Evolutionary conservation across 2,888 invertebrate species (phyloP), one percentile per base, ranked within the genome.

Genomic region (Ichneumoninae sp.): DNA sequence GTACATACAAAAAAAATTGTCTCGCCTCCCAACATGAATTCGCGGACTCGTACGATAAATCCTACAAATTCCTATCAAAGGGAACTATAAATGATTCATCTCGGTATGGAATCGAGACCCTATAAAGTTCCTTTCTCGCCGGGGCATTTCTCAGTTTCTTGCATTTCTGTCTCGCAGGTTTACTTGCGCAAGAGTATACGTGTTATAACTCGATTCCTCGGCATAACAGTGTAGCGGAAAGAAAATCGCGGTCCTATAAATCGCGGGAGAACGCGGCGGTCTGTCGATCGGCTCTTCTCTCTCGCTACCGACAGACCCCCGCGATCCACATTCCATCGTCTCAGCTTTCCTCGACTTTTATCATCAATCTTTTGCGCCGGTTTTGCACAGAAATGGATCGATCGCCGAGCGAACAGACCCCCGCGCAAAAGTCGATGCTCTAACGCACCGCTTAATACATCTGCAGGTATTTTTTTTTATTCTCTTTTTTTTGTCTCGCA

Each of bases 71-170:
- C 60, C 68, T 50, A 68, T 62, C 16, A 30, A 50, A 70, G 33
- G 44, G 47, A 71, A 22, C 7, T 44, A 80, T 80, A 72, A 80
- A 80, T 80, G 80, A 68, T 82, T 82, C 77, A 71, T 82, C 65
- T 26, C 19, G 47, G n/a, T 57, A 78, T 62, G 22, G 26, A 71
- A 82, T 77, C 66, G 66, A 40, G 50, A 44, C 44, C 33, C 40
- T 19, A 78, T 77, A 71, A 72, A 82, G 60, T 81, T 71, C 60
- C 57, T 66, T 72, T 50, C 82, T 52, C 68, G 30, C 22, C 60
- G 26, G 26, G 19, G 68, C 71, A 30, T 26, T 13, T 30, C 66
- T 19, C 16, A 68, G 60, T 71, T 70, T 52, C 36, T 22, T 44
- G 47, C 26, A 57, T 77, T 70, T 78, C 60, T 79, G 57, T 71